A percentile compares a stretch with the other conserved stretches of the same genome.
phyloP scores from a whole-genome alignment of 2,797 vertebrate species.

The Delichon dasypus region DNA sequence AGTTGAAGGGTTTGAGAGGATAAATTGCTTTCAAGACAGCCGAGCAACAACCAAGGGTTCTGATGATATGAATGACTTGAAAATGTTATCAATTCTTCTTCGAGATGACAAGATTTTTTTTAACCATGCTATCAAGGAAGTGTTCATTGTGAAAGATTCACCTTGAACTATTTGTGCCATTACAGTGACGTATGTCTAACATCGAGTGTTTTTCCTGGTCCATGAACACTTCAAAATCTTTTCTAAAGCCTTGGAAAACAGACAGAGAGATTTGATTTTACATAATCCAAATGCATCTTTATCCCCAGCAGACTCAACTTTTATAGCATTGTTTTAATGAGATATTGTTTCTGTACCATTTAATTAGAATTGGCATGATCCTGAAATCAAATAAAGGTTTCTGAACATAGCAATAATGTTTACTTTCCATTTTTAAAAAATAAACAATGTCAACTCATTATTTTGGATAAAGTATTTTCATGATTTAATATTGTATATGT shows the following conservation, averaged over 20 bases:
- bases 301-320: constrained; percentile 13
- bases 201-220: constrained; percentile 23
- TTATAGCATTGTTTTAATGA: constrained; percentile 17
- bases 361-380: constrained; percentile 37
- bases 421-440: background rate
- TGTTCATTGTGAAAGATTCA: constrained; percentile 9
- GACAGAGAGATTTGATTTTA: constrained; percentile 15
- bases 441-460: background rate
- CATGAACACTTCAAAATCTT: background rate
- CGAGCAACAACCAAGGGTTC: background rate
- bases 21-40: background rate
- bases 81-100: constrained; percentile 8
- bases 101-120: background rate
- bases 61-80: background rate
- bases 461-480: background rate
- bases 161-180: constrained; percentile 31
- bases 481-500: background rate
- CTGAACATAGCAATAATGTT: background rate
- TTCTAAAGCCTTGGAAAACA: constrained; percentile 46
- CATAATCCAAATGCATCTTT: constrained; percentile 27
- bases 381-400: constrained; percentile 3
- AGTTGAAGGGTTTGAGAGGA: background rate
- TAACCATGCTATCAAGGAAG: background rate
- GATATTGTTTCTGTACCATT: constrained; percentile 40
- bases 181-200: constrained; percentile 26